phyloP scores from a whole-genome alignment of 2,888 invertebrate species.

The Morpho helenor region DNA sequence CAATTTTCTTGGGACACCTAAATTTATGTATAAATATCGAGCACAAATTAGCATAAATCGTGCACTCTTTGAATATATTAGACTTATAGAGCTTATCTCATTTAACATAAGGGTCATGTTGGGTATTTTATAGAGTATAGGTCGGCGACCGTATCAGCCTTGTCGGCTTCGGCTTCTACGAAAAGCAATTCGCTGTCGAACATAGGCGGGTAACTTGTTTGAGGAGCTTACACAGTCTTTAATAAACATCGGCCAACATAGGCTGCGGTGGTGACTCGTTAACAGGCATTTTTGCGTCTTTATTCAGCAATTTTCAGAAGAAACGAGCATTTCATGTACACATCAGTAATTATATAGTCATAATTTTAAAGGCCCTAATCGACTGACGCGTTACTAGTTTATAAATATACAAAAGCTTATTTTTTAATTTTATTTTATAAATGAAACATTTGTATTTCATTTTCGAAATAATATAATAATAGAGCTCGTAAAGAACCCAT shows the following conservation, averaged over 20 bases:
- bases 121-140: slow-evolving; percentile 5
- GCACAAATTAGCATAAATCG: slow-evolving; percentile 43
- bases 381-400: too few relatives aligned
- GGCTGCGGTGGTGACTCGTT: slow-evolving; percentile 5
- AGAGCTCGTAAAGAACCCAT: too few relatives aligned
- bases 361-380: too few relatives aligned
- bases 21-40: slow-evolving; percentile 11
- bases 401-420: too few relatives aligned
- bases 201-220: slow-evolving; percentile 29
- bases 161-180: slow-evolving; percentile 40
- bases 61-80: slow-evolving; percentile 13
- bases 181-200: slow-evolving; percentile 45
- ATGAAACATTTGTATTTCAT: too few relatives aligned
- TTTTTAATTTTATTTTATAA: too few relatives aligned
- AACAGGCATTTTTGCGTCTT: slow-evolving; percentile 6
- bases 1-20: neutral
- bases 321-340: neutral
- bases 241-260: slow-evolving; percentile 12
- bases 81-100: slow-evolving; percentile 7
- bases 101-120: slow-evolving; percentile 13
- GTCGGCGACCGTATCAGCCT: slow-evolving; percentile 16
- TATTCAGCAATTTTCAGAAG: neutral
- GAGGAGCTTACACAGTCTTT: slow-evolving; percentile 25
- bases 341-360: neutral
- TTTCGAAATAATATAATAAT: too few relatives aligned